Conservation (phyloP, 1,140 invertebrate species). For the Bombus impatiens region DNA sequence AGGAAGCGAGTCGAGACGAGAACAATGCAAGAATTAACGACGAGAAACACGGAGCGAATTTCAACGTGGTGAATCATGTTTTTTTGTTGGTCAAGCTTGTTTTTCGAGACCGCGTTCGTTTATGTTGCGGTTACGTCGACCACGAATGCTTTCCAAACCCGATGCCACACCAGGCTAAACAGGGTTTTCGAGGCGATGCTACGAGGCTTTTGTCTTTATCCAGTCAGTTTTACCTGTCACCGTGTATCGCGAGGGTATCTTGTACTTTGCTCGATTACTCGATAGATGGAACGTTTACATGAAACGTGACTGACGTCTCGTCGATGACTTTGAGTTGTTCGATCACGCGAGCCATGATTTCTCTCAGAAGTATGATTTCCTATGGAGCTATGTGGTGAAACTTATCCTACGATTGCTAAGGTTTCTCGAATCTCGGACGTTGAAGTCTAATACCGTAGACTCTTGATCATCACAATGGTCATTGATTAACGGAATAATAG, state of each 20-base stretch:
- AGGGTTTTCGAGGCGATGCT: background rate
- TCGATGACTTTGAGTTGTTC: background rate
- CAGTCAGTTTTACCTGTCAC: constrained; percentile 40
- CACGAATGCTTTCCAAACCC: constrained; percentile 52
- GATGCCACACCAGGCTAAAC: constrained; percentile 37
- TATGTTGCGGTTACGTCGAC: constrained; percentile 66
- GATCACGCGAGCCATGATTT: constrained; percentile 27
- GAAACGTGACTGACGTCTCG: constrained; percentile 33
- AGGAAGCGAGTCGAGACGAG: background rate
- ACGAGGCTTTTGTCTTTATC: background rate
- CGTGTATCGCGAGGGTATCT: constrained; percentile 27
- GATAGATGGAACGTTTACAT: constrained; percentile 43
- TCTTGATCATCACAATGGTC: too few species aligned
- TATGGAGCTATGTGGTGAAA: background rate
- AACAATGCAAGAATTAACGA: constrained; percentile 26
- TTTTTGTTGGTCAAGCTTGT: constrained; percentile 34
- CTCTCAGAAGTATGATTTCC: background rate
- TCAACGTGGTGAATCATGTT: constrained; percentile 46
- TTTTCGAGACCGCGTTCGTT: constrained; percentile 64
- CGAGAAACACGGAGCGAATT: background rate
- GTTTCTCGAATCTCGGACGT: too few species aligned
- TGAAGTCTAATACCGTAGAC: too few species aligned
- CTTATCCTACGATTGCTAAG: background rate
- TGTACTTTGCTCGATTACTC: constrained; percentile 41
- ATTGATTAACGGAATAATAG: too few species aligned